These are phyloP conservation scores for Hycleus phaleratus DNA, from an alignment of 1,140 invertebrate species.

Conservation along the genomic window DNA sequence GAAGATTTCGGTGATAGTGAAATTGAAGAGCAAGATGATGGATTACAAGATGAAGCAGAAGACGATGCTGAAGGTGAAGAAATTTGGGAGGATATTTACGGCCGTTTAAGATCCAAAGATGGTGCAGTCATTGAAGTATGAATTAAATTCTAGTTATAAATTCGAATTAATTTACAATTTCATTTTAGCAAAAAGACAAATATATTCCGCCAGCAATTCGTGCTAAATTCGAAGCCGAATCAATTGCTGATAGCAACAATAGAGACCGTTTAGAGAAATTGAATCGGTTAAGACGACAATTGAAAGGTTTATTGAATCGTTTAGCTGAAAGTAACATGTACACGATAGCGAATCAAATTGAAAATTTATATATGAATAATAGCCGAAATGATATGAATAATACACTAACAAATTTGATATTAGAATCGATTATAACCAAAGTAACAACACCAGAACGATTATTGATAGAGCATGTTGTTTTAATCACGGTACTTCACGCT, in stretches of 20 bases:
- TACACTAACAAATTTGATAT: conserved; percentile 58
- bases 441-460: conserved; percentile 68
- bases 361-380: conserved; percentile 65
- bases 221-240: conserved; percentile 37
- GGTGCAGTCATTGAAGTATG: conserved; percentile 44
- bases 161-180: conserved; percentile 19
- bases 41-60: conserved; percentile 23
- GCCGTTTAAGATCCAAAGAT: conserved; percentile 68
- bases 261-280: conserved; percentile 52
- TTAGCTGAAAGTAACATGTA: conserved; percentile 83
- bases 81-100: conserved; percentile 91
- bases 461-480: conserved; percentile 73
- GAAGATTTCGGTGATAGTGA: conserved; percentile 7
- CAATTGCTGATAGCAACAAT: conserved; percentile 33
- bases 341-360: conserved; percentile 65
- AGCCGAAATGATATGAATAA: conserved; percentile 79
- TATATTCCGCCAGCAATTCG: conserved; percentile 81
- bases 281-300: conserved; percentile 59
- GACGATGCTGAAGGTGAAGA: conserved; percentile 30
- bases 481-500: conserved; percentile 78
- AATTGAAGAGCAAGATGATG: conserved; percentile 1
- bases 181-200: conserved; percentile 46
- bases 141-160: neutral
- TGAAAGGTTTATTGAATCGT: conserved; percentile 85
- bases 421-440: conserved; percentile 56